A percentile compares a stretch with the other conserved stretches of the same genome.
These are phyloP conservation scores for Acromyrmex echinatior DNA, from an alignment of 1,140 invertebrate genomes.

Conservation along the genomic window DNA sequence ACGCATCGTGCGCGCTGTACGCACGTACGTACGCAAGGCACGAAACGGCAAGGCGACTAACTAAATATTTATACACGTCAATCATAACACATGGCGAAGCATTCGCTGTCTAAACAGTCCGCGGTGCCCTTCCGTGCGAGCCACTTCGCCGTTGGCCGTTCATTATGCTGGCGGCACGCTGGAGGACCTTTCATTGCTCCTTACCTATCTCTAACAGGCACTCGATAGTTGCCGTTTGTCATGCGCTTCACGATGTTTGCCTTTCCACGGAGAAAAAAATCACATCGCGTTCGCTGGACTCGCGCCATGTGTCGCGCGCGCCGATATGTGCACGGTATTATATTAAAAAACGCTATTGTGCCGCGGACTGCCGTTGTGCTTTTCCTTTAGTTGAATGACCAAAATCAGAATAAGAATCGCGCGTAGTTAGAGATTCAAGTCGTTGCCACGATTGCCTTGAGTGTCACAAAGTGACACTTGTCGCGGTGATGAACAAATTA, in stretches of 20 bases:
- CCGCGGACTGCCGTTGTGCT: not conserved
- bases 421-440: slow-evolving; percentile 2
- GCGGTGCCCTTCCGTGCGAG: slow-evolving; percentile 57
- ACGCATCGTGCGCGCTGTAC: not conserved
- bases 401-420: slow-evolving; percentile 2
- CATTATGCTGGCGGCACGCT: slow-evolving; percentile 58
- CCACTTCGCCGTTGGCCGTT: slow-evolving; percentile 67
- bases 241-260: slow-evolving; percentile 65
- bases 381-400: not conserved
- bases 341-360: slow-evolving; percentile 9
- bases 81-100: slow-evolving; percentile 75
- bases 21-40: slow-evolving; percentile 53
- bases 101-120: slow-evolving; percentile 76
- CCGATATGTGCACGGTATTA: slow-evolving; percentile 24
- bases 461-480: slow-evolving; percentile 10
- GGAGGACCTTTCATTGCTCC: slow-evolving; percentile 69
- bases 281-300: slow-evolving; percentile 48
- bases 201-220: slow-evolving; percentile 72
- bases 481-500: not conserved
- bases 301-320: slow-evolving; percentile 32
- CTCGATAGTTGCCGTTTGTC: slow-evolving; percentile 75
- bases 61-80: slow-evolving; percentile 79
- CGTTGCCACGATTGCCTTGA: not conserved
- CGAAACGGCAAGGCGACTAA: slow-evolving; percentile 75
- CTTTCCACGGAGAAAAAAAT: slow-evolving; percentile 49